Evolutionary conservation across 2,888 invertebrate genomes (phyloP), one percentile per base, ranked within the genome.

Genomic region (Anodontia alba): DNA sequence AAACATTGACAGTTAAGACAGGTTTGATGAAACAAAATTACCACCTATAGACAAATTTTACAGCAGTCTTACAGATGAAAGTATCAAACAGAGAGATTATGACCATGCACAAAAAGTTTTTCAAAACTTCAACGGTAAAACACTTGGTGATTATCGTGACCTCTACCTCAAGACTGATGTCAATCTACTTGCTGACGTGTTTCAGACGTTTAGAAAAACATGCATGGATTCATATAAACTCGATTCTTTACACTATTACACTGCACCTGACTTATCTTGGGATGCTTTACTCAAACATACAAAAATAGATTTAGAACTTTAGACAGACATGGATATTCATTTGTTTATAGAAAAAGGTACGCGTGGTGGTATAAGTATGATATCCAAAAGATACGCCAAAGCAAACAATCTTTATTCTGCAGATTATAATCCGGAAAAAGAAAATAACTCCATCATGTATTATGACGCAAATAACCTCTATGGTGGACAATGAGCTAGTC

Each of bases 221-320:
- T n/a, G n/a, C n/a, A n/a, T n/a, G n/a, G n/a, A n/a, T 33, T 23
- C 36, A 29, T 91, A 91, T 76, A 73, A 87, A 69, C 80, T 93
- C 49, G 91, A 92, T 81, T 90, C 90, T 20, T 70, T 74, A 38
- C 76, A 83, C 33, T 93, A 92, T 76, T 91, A 74, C 71, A 92
- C n/a, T n/a, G n/a, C n/a, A n/a, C n/a, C n/a, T n/a, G n/a, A n/a
- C n/a, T n/a, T n/a, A n/a, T n/a, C n/a, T n/a, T n/a, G n/a, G n/a
- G n/a, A n/a, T n/a, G n/a, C n/a, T n/a, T n/a, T n/a, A n/a, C n/a
- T n/a, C n/a, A n/a, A n/a, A n/a, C n/a, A n/a, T n/a, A n/a, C n/a
- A n/a, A n/a, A n/a, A n/a, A n/a, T n/a, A n/a, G n/a, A n/a, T n/a
- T n/a, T n/a, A n/a, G n/a, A n/a, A n/a, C n/a, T n/a, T n/a, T n/a